A percentile compares a stretch with the other conserved stretches of the same genome.
These are phyloP conservation scores for Drosophila persimilis DNA, from an alignment of 1,140 invertebrate species.

Conservation along the genomic window DNA sequence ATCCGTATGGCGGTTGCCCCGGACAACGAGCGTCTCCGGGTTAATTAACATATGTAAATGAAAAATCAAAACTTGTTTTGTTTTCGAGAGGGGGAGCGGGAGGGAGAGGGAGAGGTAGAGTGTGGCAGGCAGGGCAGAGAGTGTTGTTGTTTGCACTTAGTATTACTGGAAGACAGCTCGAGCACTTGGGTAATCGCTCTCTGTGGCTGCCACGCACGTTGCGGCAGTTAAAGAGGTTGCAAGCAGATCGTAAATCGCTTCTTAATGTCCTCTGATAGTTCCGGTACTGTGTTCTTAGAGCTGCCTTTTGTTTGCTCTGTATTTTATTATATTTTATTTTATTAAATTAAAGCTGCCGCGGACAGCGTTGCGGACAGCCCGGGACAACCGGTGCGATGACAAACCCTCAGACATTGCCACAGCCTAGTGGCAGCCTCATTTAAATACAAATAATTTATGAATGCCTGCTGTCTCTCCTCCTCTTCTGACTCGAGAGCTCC, in stretches of 20 bases:
- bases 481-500: not conserved
- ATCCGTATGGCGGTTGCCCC: slow-evolving; percentile 24
- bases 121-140: not conserved
- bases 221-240: slow-evolving; percentile 55
- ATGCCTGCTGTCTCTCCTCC: slow-evolving; percentile 29
- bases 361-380: slow-evolving; percentile 29
- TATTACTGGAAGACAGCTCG: slow-evolving; percentile 6
- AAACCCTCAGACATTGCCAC: slow-evolving; percentile 46
- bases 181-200: slow-evolving; percentile 51
- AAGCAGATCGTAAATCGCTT: slow-evolving; percentile 29
- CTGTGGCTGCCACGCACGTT: slow-evolving; percentile 59
- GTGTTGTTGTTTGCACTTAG: slow-evolving; percentile 14
- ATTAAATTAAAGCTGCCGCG: slow-evolving; percentile 44
- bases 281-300: not conserved
- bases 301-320: not conserved
- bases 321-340: slow-evolving; percentile 36
- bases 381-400: slow-evolving; percentile 30
- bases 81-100: slow-evolving; percentile 33
- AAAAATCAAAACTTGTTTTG: slow-evolving; percentile 62
- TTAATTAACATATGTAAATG: slow-evolving; percentile 79
- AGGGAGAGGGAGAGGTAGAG: slow-evolving; percentile 14
- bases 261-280: slow-evolving; percentile 36
- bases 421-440: slow-evolving; percentile 49
- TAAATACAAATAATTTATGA: slow-evolving; percentile 62
- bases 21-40: slow-evolving; percentile 46